Evolutionary conservation across 1,140 invertebrate species (phyloP).

Genomic region (Danaus plexippus): DNA sequence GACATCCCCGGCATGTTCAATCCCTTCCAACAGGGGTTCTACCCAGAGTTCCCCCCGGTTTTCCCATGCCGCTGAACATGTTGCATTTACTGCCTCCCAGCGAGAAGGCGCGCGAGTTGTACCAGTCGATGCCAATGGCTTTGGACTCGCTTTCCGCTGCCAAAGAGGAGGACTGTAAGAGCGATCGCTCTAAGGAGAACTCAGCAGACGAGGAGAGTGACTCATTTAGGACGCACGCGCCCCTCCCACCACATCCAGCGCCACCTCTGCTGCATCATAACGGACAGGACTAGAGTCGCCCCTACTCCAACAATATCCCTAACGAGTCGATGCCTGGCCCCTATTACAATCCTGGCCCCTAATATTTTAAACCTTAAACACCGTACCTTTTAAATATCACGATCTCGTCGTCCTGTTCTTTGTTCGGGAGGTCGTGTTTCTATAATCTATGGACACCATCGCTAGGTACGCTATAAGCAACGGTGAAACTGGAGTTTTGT

Average conservation of each 20-base stretch:
- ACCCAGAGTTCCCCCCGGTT: constrained; percentile 84
- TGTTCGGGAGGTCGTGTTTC: background rate
- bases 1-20: constrained; percentile 78
- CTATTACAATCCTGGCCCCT: too few species aligned
- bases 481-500: constrained; percentile 43
- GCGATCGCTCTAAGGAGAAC: constrained; percentile 76
- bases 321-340: too few species aligned
- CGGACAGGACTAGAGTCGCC: constrained; percentile 73
- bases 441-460: constrained; percentile 22
- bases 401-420: too few species aligned
- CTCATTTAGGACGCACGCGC: constrained; percentile 70
- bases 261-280: constrained; percentile 75
- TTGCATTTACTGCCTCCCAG: constrained; percentile 83
- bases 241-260: constrained; percentile 71
- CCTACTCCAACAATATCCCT: constrained; percentile 1
- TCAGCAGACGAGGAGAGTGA: constrained; percentile 75
- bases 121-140: constrained; percentile 69
- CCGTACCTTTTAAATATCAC: constrained; percentile 5
- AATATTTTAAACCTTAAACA: background rate
- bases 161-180: constrained; percentile 78
- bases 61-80: constrained; percentile 88
- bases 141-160: constrained; percentile 64
- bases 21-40: constrained; percentile 81
- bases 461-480: constrained; percentile 18
- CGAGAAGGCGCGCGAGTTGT: constrained; percentile 78